Percentiles rank a stretch among this genome's conserved stretches.
These are phyloP conservation scores for Petrocephalus sullivani DNA, from an alignment of 2,797 vertebrate species.

Conservation along the genomic window DNA sequence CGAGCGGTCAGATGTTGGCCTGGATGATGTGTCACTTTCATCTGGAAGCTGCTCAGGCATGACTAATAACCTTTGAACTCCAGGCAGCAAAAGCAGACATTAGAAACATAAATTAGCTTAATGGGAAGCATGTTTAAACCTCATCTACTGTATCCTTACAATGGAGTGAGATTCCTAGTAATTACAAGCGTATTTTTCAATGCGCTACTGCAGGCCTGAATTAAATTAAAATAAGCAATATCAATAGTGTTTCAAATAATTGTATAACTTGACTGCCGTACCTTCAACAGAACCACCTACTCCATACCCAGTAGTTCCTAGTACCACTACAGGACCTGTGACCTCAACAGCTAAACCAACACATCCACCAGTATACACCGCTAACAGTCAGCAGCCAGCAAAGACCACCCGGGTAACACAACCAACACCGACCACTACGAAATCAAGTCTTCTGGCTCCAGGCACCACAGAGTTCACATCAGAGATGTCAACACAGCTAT, in stretches of 20 bases:
- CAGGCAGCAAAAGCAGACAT: neutral
- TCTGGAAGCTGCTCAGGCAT: slow-evolving; percentile 60
- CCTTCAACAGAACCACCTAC: neutral
- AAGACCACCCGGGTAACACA: slow-evolving; percentile 2
- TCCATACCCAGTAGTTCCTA: neutral
- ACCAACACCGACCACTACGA: slow-evolving; percentile 4
- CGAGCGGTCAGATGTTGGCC: slow-evolving; percentile 58
- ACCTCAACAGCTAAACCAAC: slow-evolving; percentile 12
- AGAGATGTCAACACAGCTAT: slow-evolving; percentile 10
- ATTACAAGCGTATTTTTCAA: neutral
- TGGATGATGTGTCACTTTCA: slow-evolving; percentile 65
- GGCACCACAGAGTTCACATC: neutral
- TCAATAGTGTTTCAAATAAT: neutral
- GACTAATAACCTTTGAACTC: neutral
- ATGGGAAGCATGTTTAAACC: neutral
- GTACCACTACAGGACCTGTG: slow-evolving; percentile 1
- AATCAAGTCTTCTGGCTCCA: neutral
- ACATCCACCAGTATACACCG: neutral
- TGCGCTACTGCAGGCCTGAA: neutral
- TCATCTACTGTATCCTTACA: neutral
- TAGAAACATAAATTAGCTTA: neutral
- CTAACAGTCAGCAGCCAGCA: neutral
- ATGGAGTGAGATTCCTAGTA: neutral
- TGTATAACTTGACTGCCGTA: neutral
- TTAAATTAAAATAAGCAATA: neutral